Conservation (phyloP, 2,113 vertebrate genomes). For the Sceloporus undulatus region DNA sequence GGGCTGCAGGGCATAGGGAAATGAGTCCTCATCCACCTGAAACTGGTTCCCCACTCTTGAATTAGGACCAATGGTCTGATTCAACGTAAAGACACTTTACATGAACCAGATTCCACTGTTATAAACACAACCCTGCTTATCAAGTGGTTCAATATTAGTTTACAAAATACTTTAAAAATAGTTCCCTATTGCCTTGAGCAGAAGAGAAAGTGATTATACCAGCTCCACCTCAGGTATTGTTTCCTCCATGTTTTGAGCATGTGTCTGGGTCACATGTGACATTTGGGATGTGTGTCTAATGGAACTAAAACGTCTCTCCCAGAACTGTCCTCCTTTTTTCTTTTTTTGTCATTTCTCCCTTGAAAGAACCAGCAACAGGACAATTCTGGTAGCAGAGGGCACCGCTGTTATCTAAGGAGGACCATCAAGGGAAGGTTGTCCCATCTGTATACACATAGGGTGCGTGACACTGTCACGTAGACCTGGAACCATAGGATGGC, state of each 20-base stretch:
- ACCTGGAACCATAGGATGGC: not conserved
- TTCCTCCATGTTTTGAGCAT: not conserved
- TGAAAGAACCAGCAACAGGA: too few relatives aligned
- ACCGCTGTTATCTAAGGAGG: not conserved
- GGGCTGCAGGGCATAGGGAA: too few relatives aligned
- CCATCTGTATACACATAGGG: too few relatives aligned
- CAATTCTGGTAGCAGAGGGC: not conserved
- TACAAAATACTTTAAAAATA: not conserved
- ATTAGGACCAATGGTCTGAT: too few relatives aligned
- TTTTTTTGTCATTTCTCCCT: too few relatives aligned
- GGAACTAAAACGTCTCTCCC: not conserved
- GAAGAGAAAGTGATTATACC: too few relatives aligned
- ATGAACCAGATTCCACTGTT: not conserved
- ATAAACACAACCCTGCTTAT: not conserved
- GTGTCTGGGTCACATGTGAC: not conserved
- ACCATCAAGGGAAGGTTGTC: too few relatives aligned
- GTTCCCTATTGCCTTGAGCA: too few relatives aligned
- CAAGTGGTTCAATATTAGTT: not conserved
- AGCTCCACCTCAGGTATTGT: not conserved
- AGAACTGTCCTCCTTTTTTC: too few relatives aligned
- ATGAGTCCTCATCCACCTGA: too few relatives aligned
- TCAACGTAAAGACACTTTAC: not conserved
- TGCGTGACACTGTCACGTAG: not conserved
- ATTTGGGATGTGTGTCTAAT: not conserved
- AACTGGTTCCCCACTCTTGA: too few relatives aligned